Percentiles rank a stretch among this genome's conserved stretches.
These are phyloP conservation scores for Stegastes partitus DNA, from an alignment of 2,113 vertebrate genomes.

Conservation along the genomic window DNA sequence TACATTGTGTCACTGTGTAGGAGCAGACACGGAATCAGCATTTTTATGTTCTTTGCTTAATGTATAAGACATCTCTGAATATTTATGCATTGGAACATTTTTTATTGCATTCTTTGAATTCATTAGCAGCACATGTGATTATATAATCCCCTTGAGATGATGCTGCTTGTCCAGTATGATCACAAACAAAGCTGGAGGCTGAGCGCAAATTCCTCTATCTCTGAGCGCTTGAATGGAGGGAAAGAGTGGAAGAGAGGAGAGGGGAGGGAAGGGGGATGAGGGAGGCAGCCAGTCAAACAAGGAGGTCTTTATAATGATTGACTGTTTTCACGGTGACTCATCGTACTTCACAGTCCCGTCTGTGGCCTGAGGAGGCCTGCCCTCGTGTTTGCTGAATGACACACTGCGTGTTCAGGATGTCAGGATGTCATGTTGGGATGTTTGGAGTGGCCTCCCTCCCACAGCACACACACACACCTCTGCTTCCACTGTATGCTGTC, in stretches of 20 bases:
- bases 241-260: conserved; percentile 27
- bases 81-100: background rate
- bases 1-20: no score
- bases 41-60: no score
- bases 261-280: background rate
- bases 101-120: conserved; percentile 27
- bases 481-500: background rate
- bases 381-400: conserved; percentile 71
- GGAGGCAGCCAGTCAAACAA: conserved; percentile 47
- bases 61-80: no score
- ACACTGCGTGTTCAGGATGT: conserved; percentile 64
- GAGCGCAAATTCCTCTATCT: conserved; percentile 40
- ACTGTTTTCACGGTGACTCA: conserved; percentile 72
- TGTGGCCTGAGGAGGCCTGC: conserved; percentile 52
- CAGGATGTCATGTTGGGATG: conserved; percentile 49
- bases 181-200: conserved; percentile 15
- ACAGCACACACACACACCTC: conserved; percentile 21
- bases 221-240: conserved; percentile 40
- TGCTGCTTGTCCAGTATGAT: conserved; percentile 14
- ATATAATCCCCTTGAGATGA: conserved; percentile 42
- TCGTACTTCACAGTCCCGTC: conserved; percentile 56
- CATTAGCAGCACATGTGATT: conserved; percentile 14
- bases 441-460: conserved; percentile 14
- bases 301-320: conserved; percentile 71
- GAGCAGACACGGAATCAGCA: no score